A percentile compares a stretch with the other conserved stretches of the same genome.
Evolutionary conservation across 2,888 invertebrate species (phyloP).

Genomic region (Heliconius ismenius): DNA sequence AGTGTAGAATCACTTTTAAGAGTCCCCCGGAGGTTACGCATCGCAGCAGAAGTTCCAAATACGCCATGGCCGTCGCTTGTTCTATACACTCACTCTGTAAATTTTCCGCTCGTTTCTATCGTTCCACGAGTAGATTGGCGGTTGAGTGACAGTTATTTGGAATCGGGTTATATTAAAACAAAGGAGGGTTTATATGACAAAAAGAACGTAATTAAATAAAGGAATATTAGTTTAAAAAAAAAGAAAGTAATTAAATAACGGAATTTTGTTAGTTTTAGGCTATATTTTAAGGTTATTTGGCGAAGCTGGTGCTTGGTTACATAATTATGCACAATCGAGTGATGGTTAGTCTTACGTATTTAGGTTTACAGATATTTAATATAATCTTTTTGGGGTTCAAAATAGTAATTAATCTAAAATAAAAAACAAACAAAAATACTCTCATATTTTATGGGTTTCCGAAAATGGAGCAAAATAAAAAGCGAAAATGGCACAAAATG

Average conservation of each 20-base stretch:
- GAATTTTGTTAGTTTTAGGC: slow-evolving; percentile 7
- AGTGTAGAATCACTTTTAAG: slow-evolving; percentile 90
- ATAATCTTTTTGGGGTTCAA: neutral
- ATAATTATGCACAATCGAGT: slow-evolving; percentile 26
- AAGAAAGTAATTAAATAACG: neutral
- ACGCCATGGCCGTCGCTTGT: slow-evolving; percentile 95
- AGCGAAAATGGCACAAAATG: slow-evolving; percentile 33
- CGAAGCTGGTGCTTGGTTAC: slow-evolving; percentile 17
- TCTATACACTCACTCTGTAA: slow-evolving; percentile 93
- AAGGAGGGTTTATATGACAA: neutral
- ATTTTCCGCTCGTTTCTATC: slow-evolving; percentile 73
- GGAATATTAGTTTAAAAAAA: neutral
- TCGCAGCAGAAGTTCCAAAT: slow-evolving; percentile 94
- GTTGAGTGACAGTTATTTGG: slow-evolving; percentile 61
- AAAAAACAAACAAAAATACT: neutral
- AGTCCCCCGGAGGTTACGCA: slow-evolving; percentile 93
- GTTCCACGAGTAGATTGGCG: slow-evolving; percentile 48
- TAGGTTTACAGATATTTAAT: neutral
- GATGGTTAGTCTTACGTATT: slow-evolving; percentile 17
- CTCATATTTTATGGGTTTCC: slow-evolving; percentile 6
- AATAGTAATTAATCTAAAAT: neutral
- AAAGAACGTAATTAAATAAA: neutral
- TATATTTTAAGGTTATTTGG: neutral
- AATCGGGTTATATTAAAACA: slow-evolving; percentile 30
- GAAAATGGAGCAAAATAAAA: slow-evolving; percentile 21